Evolutionary conservation across 1,140 invertebrate species (phyloP).

Genomic region (Drosophila pallidifrons): DNA sequence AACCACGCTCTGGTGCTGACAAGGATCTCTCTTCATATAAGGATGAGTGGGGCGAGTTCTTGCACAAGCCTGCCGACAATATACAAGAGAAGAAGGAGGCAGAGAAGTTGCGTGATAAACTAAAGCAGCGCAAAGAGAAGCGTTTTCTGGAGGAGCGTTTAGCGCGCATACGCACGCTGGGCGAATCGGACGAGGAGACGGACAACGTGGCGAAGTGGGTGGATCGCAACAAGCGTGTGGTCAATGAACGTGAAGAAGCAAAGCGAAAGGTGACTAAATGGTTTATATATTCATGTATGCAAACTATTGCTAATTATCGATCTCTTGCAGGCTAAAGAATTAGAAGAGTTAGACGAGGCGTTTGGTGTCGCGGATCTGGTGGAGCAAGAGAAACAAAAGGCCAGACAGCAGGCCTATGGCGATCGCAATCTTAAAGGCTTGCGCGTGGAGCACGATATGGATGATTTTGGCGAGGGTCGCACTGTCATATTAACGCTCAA

Average conservation of each 20-base stretch:
- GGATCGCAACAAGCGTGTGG: conserved; percentile 90
- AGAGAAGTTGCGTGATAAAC: conserved; percentile 94
- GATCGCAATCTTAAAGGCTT: conserved; percentile 92
- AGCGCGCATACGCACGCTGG: conserved; percentile 88
- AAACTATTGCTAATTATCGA: not conserved
- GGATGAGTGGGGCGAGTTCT: conserved; percentile 95
- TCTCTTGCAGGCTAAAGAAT: conserved; percentile 91
- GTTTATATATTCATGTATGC: too few relatives aligned
- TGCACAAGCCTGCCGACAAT: conserved; percentile 96
- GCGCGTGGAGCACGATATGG: conserved; percentile 94
- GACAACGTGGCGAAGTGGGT: conserved; percentile 93
- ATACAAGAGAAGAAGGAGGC: conserved; percentile 90
- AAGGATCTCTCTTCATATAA: conserved; percentile 88
- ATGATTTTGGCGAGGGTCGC: conserved; percentile 93
- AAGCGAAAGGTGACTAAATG: conserved; percentile 90
- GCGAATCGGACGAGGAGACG: conserved; percentile 91
- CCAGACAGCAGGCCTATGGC: conserved; percentile 88
- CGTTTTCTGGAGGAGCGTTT: conserved; percentile 91
- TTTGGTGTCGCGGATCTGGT: conserved; percentile 95
- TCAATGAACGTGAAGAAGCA: conserved; percentile 94
- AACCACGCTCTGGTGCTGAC: conserved; percentile 41
- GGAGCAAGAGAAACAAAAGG: conserved; percentile 90
- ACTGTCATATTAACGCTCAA: conserved; percentile 96
- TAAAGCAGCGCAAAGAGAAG: conserved; percentile 92
- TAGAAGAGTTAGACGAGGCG: conserved; percentile 97